Evolutionary conservation across 2,888 invertebrate species (phyloP).

Genomic region (Dione juno): DNA sequence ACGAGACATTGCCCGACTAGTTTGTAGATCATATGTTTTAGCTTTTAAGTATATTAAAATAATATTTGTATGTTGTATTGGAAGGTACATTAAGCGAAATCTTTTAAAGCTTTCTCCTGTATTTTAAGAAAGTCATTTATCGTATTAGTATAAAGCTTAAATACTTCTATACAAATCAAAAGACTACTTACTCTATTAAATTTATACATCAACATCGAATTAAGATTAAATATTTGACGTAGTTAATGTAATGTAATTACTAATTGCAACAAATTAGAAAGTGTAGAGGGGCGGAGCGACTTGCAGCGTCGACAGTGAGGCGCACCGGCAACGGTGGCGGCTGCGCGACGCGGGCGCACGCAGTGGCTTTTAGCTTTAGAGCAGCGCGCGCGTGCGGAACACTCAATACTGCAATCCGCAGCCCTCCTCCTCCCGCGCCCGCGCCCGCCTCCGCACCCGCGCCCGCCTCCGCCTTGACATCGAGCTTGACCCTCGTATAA

Average conservation of each 20-base stretch:
- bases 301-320: conserved; percentile 51
- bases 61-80: background rate
- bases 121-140: background rate
- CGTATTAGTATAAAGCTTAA: background rate
- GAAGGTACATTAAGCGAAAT: background rate
- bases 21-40: too few relatives aligned
- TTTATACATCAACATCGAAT: conserved; percentile 45
- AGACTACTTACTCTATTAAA: background rate
- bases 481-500: conserved; percentile 65
- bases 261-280: conserved; percentile 63
- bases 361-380: conserved; percentile 61
- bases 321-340: conserved; percentile 52
- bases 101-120: background rate
- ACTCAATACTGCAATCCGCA: conserved; percentile 50
- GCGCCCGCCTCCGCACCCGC: conserved; percentile 51
- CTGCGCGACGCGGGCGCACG: conserved; percentile 51
- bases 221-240: conserved; percentile 53
- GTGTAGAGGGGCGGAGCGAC: conserved; percentile 53
- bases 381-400: conserved; percentile 57
- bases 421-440: conserved; percentile 46
- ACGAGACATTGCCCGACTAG: too few relatives aligned
- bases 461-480: conserved; percentile 49
- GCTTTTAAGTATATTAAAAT: too few relatives aligned
- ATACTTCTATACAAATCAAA: background rate
- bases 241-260: conserved; percentile 57